phyloP scores from a whole-genome alignment of 2,888 invertebrate species.

The Scelioninae gen. 1 region DNA sequence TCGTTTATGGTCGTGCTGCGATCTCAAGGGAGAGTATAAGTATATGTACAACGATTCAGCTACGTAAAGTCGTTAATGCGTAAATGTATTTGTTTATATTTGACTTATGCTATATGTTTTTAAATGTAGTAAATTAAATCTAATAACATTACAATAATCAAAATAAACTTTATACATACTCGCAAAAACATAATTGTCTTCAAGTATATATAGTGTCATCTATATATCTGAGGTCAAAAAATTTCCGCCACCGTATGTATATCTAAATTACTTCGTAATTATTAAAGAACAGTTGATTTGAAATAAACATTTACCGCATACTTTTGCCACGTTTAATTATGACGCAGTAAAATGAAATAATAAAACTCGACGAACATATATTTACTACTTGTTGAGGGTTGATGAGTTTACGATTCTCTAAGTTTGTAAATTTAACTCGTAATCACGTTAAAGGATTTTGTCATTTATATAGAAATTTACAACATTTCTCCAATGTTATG shows the following conservation, averaged over 20 bases:
- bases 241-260: too few species aligned
- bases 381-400: slow-evolving; percentile 1
- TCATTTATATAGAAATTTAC: too few species aligned
- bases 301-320: not conserved
- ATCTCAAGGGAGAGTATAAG: slow-evolving; percentile 60
- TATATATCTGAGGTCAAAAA: too few species aligned
- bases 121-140: slow-evolving; percentile 11
- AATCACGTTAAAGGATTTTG: not conserved
- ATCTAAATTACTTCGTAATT: too few species aligned
- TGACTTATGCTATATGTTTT: slow-evolving; percentile 37
- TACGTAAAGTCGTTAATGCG: slow-evolving; percentile 61
- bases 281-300: not conserved
- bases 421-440: slow-evolving; percentile 7
- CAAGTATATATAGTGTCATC: too few species aligned
- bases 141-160: slow-evolving; percentile 3
- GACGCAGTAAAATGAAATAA: not conserved
- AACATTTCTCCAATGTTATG: too few species aligned
- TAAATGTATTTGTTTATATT: slow-evolving; percentile 34
- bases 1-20: slow-evolving; percentile 61
- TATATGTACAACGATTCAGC: slow-evolving; percentile 50
- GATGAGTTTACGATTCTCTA: not conserved
- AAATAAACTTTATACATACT: too few species aligned
- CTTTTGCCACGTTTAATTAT: not conserved
- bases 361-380: not conserved
- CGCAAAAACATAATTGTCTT: too few species aligned